Percentiles rank a stretch among this genome's conserved stretches.
Conservation (phyloP, 1,140 invertebrate genomes). For the Drosophila ercepeae region DNA sequence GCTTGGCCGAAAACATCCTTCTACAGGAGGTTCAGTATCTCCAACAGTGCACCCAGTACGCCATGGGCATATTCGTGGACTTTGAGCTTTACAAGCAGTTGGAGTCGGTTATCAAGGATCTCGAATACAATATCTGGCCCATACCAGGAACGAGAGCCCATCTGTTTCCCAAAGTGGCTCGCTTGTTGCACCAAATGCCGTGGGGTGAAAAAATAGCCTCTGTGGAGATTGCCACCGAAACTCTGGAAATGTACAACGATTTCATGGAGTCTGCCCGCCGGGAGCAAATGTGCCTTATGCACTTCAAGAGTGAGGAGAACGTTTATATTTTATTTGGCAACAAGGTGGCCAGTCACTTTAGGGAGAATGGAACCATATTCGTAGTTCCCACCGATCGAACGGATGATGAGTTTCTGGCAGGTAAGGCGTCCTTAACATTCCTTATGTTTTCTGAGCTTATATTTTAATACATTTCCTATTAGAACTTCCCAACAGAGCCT, state of each 20-base stretch:
- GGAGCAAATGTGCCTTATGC: constrained; percentile 82
- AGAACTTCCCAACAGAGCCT: constrained; percentile 73
- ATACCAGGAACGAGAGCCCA: constrained; percentile 57
- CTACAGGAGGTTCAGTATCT: constrained; percentile 79
- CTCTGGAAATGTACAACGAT: constrained; percentile 74
- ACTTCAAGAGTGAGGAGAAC: constrained; percentile 77
- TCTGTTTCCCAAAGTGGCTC: constrained; percentile 77
- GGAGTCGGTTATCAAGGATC: constrained; percentile 64
- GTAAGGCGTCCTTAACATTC: constrained; percentile 41
- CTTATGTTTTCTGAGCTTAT: too few species aligned
- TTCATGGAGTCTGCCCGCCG: constrained; percentile 77
- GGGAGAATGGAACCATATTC: constrained; percentile 77
- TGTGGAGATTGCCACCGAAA: constrained; percentile 76
- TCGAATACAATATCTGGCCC: constrained; percentile 83
- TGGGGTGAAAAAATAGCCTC: constrained; percentile 82
- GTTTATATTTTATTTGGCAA: constrained; percentile 80
- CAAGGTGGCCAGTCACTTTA: constrained; percentile 71
- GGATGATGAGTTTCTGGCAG: constrained; percentile 64
- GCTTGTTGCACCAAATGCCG: constrained; percentile 78
- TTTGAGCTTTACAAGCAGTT: constrained; percentile 63
- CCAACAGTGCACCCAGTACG: constrained; percentile 70
- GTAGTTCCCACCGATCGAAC: constrained; percentile 71
- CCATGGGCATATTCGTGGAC: constrained; percentile 77
- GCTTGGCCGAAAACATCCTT: constrained; percentile 66
- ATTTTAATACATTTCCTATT: not conserved